phyloP scores from a whole-genome alignment of 2,888 invertebrate genomes.

The Drosophila phalerata region DNA sequence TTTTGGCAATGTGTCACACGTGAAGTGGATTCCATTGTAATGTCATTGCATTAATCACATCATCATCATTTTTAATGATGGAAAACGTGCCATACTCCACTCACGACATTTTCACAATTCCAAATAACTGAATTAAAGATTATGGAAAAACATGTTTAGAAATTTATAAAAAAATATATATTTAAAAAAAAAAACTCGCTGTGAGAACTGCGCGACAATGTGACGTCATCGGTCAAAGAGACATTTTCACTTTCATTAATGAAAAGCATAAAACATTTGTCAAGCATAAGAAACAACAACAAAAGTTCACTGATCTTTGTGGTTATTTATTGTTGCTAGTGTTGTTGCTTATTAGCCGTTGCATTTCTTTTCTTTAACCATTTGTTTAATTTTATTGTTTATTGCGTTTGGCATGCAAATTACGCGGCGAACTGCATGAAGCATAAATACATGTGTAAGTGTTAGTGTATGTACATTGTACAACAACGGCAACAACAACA shows the following conservation, averaged over 20 bases:
- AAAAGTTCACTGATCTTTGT: slow-evolving; percentile 71
- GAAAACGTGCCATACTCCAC: slow-evolving; percentile 66
- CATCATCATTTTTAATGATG: slow-evolving; percentile 73
- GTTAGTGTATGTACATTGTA: slow-evolving; percentile 1
- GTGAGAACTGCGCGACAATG: slow-evolving; percentile 34
- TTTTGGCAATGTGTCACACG: slow-evolving; percentile 56
- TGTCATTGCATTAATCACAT: slow-evolving; percentile 63
- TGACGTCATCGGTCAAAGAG: slow-evolving; percentile 37
- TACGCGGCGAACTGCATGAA: slow-evolving; percentile 51
- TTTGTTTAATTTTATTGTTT: slow-evolving; percentile 62
- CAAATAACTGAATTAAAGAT: slow-evolving; percentile 30
- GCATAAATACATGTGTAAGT: slow-evolving; percentile 2
- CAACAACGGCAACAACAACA: slow-evolving; percentile 20
- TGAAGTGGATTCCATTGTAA: slow-evolving; percentile 57
- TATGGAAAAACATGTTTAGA: slow-evolving; percentile 30
- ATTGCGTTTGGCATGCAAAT: slow-evolving; percentile 74
- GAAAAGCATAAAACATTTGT: slow-evolving; percentile 36
- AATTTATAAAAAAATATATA: slow-evolving; percentile 20
- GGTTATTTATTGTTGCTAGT: slow-evolving; percentile 26
- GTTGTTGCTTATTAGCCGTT: slow-evolving; percentile 58
- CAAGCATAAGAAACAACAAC: slow-evolving; percentile 4
- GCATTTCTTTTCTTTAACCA: slow-evolving; percentile 58
- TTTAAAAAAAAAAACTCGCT: slow-evolving; percentile 23
- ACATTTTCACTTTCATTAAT: slow-evolving; percentile 66
- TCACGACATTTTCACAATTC: slow-evolving; percentile 48